Evolutionary conservation across 2,888 invertebrate species (phyloP).

Genomic region (Orthosia gothica): DNA sequence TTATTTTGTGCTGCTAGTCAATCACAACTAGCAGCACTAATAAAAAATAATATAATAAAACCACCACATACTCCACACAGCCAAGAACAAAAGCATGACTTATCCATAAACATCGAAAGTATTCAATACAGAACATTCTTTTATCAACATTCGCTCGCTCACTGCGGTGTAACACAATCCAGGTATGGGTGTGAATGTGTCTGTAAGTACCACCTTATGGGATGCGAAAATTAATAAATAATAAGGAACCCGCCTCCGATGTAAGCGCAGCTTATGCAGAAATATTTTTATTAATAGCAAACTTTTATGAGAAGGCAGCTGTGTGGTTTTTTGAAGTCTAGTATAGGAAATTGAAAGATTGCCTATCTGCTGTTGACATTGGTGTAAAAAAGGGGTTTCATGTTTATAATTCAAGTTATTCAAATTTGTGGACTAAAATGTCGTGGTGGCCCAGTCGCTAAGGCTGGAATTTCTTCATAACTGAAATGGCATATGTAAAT

Average conservation of each 20-base stretch:
- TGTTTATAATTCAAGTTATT: neutral
- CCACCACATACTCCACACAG: neutral
- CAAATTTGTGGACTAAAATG: neutral
- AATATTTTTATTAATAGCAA: conserved; percentile 58
- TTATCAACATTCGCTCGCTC: conserved; percentile 31
- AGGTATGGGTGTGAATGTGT: conserved; percentile 83
- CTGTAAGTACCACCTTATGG: conserved; percentile 79
- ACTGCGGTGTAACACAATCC: conserved; percentile 74
- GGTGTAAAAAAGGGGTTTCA: conserved; percentile 1
- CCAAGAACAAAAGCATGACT: conserved; percentile 32
- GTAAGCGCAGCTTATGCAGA: conserved; percentile 46
- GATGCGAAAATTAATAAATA: conserved; percentile 88
- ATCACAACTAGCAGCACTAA: neutral
- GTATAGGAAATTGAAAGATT: conserved; percentile 24
- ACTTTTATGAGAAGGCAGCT: conserved; percentile 39
- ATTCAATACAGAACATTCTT: conserved; percentile 21
- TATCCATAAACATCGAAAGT: conserved; percentile 23
- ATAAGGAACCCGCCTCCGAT: conserved; percentile 73
- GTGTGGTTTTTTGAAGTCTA: conserved; percentile 33
- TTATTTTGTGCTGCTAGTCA: no score
- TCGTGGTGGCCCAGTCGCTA: no score
- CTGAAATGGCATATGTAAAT: no score
- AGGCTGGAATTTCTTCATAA: no score
- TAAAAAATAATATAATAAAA: conserved; percentile 28
- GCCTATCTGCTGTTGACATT: conserved; percentile 9